Conservation (phyloP, 2,113 vertebrate genomes). For the Notiomystis cincta region DNA sequence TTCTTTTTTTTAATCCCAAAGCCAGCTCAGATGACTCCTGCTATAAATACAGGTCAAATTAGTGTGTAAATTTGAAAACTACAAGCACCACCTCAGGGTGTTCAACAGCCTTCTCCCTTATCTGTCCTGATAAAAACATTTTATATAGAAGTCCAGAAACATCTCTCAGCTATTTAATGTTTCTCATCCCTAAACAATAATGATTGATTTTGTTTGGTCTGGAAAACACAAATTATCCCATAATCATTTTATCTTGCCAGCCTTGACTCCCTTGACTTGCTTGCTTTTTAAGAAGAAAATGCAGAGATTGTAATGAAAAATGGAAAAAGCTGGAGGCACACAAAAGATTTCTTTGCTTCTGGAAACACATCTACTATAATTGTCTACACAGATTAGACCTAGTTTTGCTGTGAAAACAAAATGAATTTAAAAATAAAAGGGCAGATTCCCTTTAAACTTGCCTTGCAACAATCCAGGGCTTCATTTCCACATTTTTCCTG, state of each 20-base stretch:
- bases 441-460: neutral
- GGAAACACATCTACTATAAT: conserved; percentile 51
- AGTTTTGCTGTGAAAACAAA: conserved; percentile 26
- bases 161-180: conserved; percentile 29
- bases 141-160: neutral
- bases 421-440: conserved; percentile 38
- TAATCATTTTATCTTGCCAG: conserved; percentile 66
- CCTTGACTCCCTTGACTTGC: conserved; percentile 33
- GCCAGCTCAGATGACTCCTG: neutral
- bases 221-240: conserved; percentile 65
- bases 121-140: conserved; percentile 16
- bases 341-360: conserved; percentile 25
- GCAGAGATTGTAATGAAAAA: conserved; percentile 55
- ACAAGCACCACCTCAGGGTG: neutral
- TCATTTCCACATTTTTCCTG: neutral
- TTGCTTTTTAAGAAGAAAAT: conserved; percentile 57
- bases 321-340: conserved; percentile 42
- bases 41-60: neutral
- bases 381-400: conserved; percentile 22
- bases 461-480: neutral
- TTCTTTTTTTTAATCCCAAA: conserved; percentile 12
- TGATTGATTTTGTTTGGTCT: conserved; percentile 69
- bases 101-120: neutral
- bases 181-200: conserved; percentile 40
- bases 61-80: conserved; percentile 25